Conservation (phyloP, 2,113 vertebrate genomes). For the Xiphophorus maculatus region DNA sequence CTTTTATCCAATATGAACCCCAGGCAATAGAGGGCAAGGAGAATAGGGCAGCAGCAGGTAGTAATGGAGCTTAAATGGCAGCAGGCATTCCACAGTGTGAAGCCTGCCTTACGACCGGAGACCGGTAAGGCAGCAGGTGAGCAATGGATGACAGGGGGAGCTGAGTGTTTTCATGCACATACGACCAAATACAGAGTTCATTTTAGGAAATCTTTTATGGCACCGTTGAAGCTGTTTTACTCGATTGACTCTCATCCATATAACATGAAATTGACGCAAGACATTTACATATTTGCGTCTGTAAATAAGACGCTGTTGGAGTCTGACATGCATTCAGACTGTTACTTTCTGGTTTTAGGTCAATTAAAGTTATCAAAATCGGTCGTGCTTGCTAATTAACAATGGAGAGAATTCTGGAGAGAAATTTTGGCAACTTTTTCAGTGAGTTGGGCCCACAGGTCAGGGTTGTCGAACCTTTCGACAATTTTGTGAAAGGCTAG, state of each 20-base stretch:
- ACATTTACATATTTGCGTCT: no score
- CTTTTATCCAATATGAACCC: constrained; percentile 84
- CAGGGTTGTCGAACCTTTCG: no score
- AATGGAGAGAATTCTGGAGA: no score
- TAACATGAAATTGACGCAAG: no score
- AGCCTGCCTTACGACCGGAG: constrained; percentile 58
- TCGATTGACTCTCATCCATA: neutral
- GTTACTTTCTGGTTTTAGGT: no score
- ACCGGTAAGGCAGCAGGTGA: constrained; percentile 59
- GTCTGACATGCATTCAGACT: no score
- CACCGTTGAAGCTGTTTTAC: neutral
- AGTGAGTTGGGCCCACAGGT: no score
- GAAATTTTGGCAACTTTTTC: no score
- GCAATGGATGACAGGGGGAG: constrained; percentile 31
- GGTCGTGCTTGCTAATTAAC: no score
- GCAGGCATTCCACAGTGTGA: constrained; percentile 81
- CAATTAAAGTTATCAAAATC: no score
- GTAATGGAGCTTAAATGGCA: constrained; percentile 84
- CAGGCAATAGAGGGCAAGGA: constrained; percentile 83
- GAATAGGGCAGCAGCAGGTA: constrained; percentile 82
- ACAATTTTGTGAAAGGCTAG: no score
- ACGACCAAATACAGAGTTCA: neutral
- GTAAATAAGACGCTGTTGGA: no score
- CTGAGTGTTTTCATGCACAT: neutral
- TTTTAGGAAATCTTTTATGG: neutral